phyloP scores from a whole-genome alignment of 2,797 vertebrate species.

The Meriones psammophilus region DNA sequence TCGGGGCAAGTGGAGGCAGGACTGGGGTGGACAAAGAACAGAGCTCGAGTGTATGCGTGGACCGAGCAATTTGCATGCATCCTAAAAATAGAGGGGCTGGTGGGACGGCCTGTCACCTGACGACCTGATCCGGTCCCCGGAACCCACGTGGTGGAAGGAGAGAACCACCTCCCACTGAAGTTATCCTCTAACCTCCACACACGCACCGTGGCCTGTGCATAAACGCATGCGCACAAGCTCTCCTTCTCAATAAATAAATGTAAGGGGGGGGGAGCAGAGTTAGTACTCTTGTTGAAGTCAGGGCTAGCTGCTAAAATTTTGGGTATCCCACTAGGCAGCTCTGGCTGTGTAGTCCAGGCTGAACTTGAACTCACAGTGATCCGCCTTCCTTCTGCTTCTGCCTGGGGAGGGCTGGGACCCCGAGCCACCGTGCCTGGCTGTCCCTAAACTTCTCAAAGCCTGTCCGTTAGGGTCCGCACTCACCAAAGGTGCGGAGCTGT shows the following conservation, averaged over 20 bases:
- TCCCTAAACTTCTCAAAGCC: slow-evolving; percentile 15
- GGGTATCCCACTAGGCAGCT: not conserved
- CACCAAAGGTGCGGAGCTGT: slow-evolving; percentile 82
- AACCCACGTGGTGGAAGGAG: not conserved
- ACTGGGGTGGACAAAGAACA: slow-evolving; percentile 54
- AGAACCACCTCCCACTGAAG: not conserved
- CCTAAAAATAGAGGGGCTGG: not conserved
- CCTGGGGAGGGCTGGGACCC: not conserved
- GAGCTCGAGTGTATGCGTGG: not conserved
- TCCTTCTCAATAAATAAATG: not conserved
- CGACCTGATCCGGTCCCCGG: not conserved
- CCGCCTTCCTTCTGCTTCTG: not conserved
- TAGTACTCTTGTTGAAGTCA: not conserved
- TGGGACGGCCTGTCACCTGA: not conserved
- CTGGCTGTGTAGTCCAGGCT: not conserved
- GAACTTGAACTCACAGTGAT: not conserved
- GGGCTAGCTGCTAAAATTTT: not conserved
- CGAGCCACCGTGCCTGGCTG: not conserved
- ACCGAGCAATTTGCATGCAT: not conserved
- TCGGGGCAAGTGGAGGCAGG: slow-evolving; percentile 73
- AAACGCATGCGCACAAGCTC: not conserved
- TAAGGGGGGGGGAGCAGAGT: not conserved
- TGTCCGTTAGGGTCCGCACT: slow-evolving; percentile 16
- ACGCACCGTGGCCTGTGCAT: not conserved
- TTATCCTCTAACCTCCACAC: not conserved